Base-by-base conservation (phyloP, 2,113 vertebrate genomes). In the Chascanopsetta lugubris region DNA sequence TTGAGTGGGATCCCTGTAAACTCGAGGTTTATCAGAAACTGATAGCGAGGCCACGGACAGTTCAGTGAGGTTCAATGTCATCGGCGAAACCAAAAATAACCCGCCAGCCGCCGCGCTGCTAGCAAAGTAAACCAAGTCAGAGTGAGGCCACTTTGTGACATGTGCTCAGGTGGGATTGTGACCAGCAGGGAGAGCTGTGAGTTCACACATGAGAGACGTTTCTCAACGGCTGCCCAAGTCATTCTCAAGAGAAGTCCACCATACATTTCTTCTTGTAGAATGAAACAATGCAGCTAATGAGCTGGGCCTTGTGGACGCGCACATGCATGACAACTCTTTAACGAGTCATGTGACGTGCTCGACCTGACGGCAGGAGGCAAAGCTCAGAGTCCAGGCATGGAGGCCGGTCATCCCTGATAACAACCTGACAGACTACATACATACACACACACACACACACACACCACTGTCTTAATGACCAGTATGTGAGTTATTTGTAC, bases 11-110 rank as follows among this genome's bases (percentile, higher is more conserved):
- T 50, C 55, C 58, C 43, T 30, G 58, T 27, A 43, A 80, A 78
- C 49, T 36, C 29, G 6, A 54, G 55, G 62, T 75, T 85, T 87
- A 82, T 90, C 83, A 64, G 76, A 82, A 79, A 68, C 73, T 50
- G 75, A 86, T 84, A 84, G 67, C 46, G 8, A 2, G 30, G 17
- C 22, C 11, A 6, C 4, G 3, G 0, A 48, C 38, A 50, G 61
- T 43, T 81, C 45, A 57, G 54, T 38, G 48, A 80, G 71, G 81
- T 84, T 85, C 79, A 85, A 32, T 67, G 73, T 72, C 67, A 67
- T 10, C 13, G 17, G 10, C 40, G 15, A 51, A 42, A 55, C 75
- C 81, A 62, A 77, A 85, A 90, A 88, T 88, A 88, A 78, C 60
- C 34, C 25, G 3, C 30, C 2, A 11, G 38, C n/a, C 2, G 59